phyloP scores from a whole-genome alignment of 1,140 invertebrate species.

The Nasonia vitripennis region DNA sequence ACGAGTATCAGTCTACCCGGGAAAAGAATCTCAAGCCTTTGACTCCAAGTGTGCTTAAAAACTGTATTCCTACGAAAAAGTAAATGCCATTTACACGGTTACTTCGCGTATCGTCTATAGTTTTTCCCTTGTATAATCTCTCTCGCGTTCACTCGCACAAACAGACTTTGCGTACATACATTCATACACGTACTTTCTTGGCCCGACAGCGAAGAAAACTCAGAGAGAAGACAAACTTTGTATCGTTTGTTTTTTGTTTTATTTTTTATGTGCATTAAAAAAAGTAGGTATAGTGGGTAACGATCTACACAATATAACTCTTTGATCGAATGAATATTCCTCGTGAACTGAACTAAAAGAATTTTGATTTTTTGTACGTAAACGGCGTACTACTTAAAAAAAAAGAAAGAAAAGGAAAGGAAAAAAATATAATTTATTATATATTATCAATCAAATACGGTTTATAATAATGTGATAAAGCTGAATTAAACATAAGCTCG shows the following conservation, averaged over 20 bases:
- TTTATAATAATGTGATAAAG: background rate
- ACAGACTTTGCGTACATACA: background rate
- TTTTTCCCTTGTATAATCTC: background rate
- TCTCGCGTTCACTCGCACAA: background rate
- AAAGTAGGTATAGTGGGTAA: background rate
- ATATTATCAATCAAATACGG: background rate
- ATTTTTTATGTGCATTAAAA: background rate
- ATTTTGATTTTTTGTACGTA: constrained; percentile 14
- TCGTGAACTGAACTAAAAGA: constrained; percentile 30
- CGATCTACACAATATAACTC: constrained; percentile 19
- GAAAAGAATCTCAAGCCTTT: background rate
- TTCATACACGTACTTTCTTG: background rate
- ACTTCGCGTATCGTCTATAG: background rate
- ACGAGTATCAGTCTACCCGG: background rate
- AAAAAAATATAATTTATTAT: constrained; percentile 19
- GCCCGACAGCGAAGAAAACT: background rate
- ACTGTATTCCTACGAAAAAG: constrained; percentile 21
- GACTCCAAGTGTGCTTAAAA: constrained; percentile 11
- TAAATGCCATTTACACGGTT: constrained; percentile 42
- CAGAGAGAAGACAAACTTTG: constrained; percentile 9
- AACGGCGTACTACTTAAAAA: constrained; percentile 1
- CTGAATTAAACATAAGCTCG: background rate
- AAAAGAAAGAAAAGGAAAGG: background rate
- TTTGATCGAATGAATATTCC: background rate
- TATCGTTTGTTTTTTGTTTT: constrained; percentile 14